Evolutionary conservation across 2,797 vertebrate genomes (phyloP).

Genomic region (Eulemur mongoz): DNA sequence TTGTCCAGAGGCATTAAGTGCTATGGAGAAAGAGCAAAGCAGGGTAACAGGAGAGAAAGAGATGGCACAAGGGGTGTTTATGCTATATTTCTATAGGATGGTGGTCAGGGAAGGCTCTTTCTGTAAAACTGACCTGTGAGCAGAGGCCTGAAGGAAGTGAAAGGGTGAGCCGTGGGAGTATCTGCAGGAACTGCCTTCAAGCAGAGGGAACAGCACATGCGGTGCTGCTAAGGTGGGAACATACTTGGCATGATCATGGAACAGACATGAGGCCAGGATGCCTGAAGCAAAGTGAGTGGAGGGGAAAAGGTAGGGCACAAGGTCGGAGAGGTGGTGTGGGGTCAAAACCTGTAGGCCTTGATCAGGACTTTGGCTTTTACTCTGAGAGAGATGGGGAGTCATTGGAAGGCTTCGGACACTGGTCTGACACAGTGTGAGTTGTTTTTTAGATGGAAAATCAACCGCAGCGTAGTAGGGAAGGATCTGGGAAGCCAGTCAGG

Average conservation of each 20-base stretch:
- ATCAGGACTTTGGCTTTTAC: background rate
- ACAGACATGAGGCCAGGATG: background rate
- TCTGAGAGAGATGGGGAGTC: background rate
- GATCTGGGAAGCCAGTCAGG: background rate
- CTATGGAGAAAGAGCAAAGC: background rate
- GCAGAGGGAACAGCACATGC: fast-evolving
- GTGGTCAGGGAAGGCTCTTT: background rate
- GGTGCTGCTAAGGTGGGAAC: background rate
- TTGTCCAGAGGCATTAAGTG: background rate
- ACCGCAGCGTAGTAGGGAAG: background rate
- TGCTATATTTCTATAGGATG: background rate
- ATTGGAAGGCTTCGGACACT: background rate
- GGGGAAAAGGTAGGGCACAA: background rate
- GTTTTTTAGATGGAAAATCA: background rate
- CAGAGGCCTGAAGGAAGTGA: background rate
- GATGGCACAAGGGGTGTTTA: background rate
- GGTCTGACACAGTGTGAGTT: background rate
- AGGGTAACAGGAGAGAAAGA: background rate
- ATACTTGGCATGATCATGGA: background rate
- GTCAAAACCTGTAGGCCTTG: background rate
- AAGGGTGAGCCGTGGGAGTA: background rate
- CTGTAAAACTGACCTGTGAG: background rate
- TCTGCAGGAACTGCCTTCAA: background rate
- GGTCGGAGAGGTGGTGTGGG: background rate
- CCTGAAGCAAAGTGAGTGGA: background rate